These are phyloP conservation scores for Menura novaehollandiae DNA, from an alignment of 2,113 vertebrate genomes.

Conservation along the genomic window DNA sequence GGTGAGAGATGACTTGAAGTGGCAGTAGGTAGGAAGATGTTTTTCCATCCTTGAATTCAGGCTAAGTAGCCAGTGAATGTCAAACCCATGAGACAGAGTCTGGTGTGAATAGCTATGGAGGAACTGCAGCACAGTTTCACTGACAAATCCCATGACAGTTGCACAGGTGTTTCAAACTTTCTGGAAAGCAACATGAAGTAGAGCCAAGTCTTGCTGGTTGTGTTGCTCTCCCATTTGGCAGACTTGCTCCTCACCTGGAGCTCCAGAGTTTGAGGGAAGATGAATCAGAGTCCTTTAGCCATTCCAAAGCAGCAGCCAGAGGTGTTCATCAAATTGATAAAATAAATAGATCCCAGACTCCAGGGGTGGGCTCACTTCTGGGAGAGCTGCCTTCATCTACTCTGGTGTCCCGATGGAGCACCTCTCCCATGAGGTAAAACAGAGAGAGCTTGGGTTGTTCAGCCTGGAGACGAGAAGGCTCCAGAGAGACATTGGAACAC, in stretches of 20 bases:
- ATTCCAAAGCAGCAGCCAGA: neutral
- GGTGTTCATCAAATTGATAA: neutral
- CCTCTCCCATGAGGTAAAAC: neutral
- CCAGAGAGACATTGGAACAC: accelerated
- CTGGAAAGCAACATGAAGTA: neutral
- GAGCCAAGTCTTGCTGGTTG: neutral
- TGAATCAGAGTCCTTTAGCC: neutral
- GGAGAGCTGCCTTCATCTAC: neutral
- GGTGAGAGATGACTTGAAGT: neutral
- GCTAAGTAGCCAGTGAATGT: neutral
- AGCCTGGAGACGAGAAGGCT: neutral
- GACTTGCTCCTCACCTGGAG: neutral
- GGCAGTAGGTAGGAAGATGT: neutral
- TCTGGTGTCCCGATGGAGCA: accelerated
- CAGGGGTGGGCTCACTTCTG: neutral
- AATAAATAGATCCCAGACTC: neutral
- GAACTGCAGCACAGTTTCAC: neutral
- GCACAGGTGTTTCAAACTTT: neutral
- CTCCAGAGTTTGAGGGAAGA: neutral
- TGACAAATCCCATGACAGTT: neutral
- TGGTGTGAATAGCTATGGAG: neutral
- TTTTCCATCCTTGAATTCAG: neutral
- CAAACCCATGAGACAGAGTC: neutral
- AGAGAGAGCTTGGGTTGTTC: neutral
- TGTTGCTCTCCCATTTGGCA: neutral